Evolutionary conservation across 2,113 vertebrate genomes (phyloP), one percentile per base, ranked within the genome.

Genomic region (Bolborhynchus lineola): DNA sequence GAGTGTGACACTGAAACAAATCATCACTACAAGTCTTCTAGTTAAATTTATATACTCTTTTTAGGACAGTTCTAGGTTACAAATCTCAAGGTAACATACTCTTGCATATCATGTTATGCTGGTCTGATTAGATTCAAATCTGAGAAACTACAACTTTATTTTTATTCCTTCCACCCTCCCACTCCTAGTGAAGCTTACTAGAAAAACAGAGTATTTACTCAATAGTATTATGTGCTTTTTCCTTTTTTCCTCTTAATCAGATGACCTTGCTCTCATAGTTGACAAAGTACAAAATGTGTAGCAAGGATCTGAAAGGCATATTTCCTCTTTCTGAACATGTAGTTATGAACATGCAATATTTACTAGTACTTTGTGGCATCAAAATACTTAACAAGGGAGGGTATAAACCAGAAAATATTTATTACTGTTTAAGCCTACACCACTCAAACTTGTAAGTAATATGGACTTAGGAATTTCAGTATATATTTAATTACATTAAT

Each of bases 1-100:
- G 4, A 93, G 4, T 0, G 0, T 33, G 41, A 41, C 17, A 25
- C 24, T 4, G 5, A 53, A 67, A 44, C 2, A 76, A 79, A 15
- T 6, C 16, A 59, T 46, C 8, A 10, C 26, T 68, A 65, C 4
- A 60, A 44, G 20, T 39, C 15, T 39, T 47, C 20, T 59, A 59
- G n/a, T 39, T 44, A 49, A 37, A 39, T 44, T 19, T 28, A 53
- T 21, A 13, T 31, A 15, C 16, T 46, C 17, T 55, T 68, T 88
- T 72, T 60, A 88, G 25, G 26, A 53, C 2, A 8, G 4, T 28
- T 90, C 15, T 33, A 37, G 17, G 31, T 62, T 52, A 63, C 13
- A 53, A 65, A 82, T 65, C 12, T 71, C 28, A 67, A 63, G 14
- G 20, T 47, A 57, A 64, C 6, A 64, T 37, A 16, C 42, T 74